Base-by-base conservation (phyloP, 2,113 vertebrate genomes). In the Stomatorhinus ivindoensis region DNA sequence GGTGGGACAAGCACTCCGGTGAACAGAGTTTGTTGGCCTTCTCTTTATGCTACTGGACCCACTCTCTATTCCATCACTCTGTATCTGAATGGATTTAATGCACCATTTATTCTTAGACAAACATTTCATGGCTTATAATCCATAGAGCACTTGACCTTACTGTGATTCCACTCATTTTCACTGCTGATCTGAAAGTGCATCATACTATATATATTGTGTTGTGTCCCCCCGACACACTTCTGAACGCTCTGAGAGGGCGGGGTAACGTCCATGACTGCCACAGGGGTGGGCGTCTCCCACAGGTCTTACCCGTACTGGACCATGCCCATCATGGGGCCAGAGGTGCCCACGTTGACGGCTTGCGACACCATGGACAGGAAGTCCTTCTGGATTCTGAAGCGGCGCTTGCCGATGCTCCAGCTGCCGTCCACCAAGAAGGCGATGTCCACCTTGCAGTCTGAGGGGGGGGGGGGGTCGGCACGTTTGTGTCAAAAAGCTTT, bases 381-480 rank as follows among this genome's bases (percentile, higher is more conserved):
- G 90, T 97, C 96, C 93, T 98, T 99, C 93, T 99, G 98, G 92
- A 99, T 97, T 92, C 95, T 96, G 92, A 99, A 99, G 15, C 98
- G 97, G 0, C 98, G 96, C 87, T 97, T 98, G 19, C 98, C 98
- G 0, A 99, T 97, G 95, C 97, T 97, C 95, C 98, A 96, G 92
- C 98, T 99, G 73, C 98, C 98, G 0, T 99, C 98, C 90, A 99
- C 97, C 90, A 99, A 88, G 93, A 99, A 99, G 0, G 95, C 96
- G 51, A 99, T 91, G 92, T 99, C 98, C 46, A 99, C 93, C 91
- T 97, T 98, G 95, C 98, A 99, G 9, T 96, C 98, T 99, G 94
- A 35, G 92, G 58, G 58, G 50, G 73, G 88, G 94, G 31, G 92
- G 58, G 58, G 50, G 73, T 88, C 5, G 27, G 76, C 15, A 42